Evolutionary conservation across 37 sponge, comb jelly and placozoan genomes (phyloP), one percentile per base, ranked within the genome.

Genomic region (Cliona cf. orientalis): DNA sequence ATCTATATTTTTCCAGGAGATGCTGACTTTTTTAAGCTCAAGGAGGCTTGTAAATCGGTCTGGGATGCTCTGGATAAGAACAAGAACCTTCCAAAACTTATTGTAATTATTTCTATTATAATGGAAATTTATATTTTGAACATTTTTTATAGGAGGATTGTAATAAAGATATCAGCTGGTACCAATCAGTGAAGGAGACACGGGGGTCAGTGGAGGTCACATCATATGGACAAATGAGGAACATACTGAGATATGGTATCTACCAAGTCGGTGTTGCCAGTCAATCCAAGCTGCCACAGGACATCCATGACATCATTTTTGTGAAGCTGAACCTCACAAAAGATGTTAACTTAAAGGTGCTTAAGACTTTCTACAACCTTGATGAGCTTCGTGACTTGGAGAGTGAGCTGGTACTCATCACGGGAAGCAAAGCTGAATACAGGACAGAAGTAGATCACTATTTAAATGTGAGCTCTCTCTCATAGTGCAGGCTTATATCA

Each of bases 331-430:
- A 32, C 11, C 37, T 46, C 23, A 31, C 40, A n/a, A n/a, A n/a
- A 73, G 76, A 9, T 49, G 9, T 14, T 22, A 26, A 38, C 11
- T 59, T 78, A 45, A 46, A 40, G n/a, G 31, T 85, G 12, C 55
- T 69, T 3, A 73, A 85, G 61, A 36, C 3, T 0, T 43, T 69
- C 14, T 90, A 80, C 60, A 58, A 53, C 38, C 75, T 90, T 32
- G 86, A 90, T 61, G 91, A 90, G 1, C 78, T 90, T 0, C 31
- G 80, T 21, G 91, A 90, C 61, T 40, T 90, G 28, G 86, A 90
- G 75, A 90, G 91, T 33, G 85, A 90, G n/a, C 72, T 90, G 29
- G 86, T 85, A 1, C 64, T 90, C 22, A 90, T 90, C 45, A 85
- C 75, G 40, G 86, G 91, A 32, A 84, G 68, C 35, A 75, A 84